Percentiles rank a stretch among this genome's conserved stretches.
These are phyloP conservation scores for Trichopria drosophilae DNA, from an alignment of 2,888 invertebrate species.

Conservation along the genomic window DNA sequence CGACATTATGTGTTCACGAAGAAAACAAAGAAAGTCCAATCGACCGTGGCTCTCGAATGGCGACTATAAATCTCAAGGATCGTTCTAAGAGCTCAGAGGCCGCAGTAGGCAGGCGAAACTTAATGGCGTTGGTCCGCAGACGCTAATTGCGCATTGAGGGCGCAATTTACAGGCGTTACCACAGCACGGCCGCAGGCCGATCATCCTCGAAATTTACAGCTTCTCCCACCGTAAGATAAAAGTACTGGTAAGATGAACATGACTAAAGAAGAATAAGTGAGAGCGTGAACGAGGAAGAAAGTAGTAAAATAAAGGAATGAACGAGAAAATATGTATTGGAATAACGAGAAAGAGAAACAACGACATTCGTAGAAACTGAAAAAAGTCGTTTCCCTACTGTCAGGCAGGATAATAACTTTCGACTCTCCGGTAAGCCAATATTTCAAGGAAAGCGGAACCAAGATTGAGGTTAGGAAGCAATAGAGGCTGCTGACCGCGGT, in stretches of 20 bases:
- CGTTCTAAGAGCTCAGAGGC: too few relatives aligned
- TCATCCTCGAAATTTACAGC: slow-evolving; percentile 34
- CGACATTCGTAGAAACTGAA: slow-evolving; percentile 8
- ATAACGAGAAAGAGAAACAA: slow-evolving; percentile 1
- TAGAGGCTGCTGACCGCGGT: slow-evolving; percentile 52
- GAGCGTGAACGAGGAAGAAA: too few relatives aligned
- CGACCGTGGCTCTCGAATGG: too few relatives aligned
- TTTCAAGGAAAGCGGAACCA: slow-evolving; percentile 50
- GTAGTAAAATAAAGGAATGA: too few relatives aligned
- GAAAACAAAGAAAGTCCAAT: too few relatives aligned
- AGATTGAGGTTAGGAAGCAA: slow-evolving; percentile 55
- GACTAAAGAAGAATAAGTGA: too few relatives aligned
- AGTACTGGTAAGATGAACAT: too few relatives aligned
- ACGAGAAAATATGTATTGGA: slow-evolving; percentile 5
- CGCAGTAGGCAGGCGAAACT: slow-evolving; percentile 2
- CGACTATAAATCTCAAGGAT: too few relatives aligned
- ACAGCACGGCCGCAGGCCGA: slow-evolving; percentile 31
- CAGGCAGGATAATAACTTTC: too few relatives aligned
- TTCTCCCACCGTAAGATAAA: too few relatives aligned
- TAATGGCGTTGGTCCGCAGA: slow-evolving; percentile 30
- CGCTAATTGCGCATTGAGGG: slow-evolving; percentile 45
- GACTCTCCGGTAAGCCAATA: slow-evolving; percentile 54
- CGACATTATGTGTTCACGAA: too few relatives aligned
- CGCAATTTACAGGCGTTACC: slow-evolving; percentile 44
- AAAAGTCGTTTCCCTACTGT: too few relatives aligned